Evolutionary conservation across 2,888 invertebrate species (phyloP).

Genomic region (Gastrophysa polygoni): DNA sequence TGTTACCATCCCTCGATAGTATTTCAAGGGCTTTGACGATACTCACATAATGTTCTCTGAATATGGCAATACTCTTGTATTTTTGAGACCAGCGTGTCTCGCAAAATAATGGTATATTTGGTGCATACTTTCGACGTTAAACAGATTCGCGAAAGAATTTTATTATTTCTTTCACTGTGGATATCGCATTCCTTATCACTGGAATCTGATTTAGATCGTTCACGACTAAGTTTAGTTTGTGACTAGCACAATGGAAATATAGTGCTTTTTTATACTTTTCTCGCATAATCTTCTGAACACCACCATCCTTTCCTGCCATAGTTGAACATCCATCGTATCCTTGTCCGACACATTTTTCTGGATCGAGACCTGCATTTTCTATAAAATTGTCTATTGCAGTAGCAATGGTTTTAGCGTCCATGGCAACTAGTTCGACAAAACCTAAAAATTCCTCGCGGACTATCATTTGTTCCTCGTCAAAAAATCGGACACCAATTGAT

Average conservation of each 20-base stretch:
- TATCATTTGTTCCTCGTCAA: constrained; percentile 23
- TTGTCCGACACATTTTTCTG: constrained; percentile 38
- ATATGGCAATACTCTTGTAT: constrained; percentile 31
- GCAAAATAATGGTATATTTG: constrained; percentile 42
- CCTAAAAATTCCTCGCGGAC: constrained; percentile 32
- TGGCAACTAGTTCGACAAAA: constrained; percentile 37
- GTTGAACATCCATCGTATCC: constrained; percentile 42
- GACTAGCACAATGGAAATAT: constrained; percentile 8
- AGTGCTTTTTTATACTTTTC: constrained; percentile 25
- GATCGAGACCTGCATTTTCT: constrained; percentile 31
- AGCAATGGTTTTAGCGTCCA: constrained; percentile 40
- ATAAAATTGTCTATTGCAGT: constrained; percentile 33
- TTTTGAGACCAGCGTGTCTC: constrained; percentile 42
- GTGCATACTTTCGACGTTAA: constrained; percentile 22
- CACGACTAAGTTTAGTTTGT: constrained; percentile 12
- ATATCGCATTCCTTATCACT: constrained; percentile 14
- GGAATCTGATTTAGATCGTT: constrained; percentile 16
- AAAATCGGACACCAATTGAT: constrained; percentile 17
- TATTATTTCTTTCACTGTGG: constrained; percentile 17
- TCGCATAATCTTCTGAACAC: background rate
- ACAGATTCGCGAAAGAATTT: constrained; percentile 37
- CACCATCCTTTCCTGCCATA: constrained; percentile 6
- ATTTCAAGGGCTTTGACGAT: constrained; percentile 26
- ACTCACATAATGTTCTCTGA: constrained; percentile 23
- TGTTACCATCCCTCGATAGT: constrained; percentile 24